A percentile compares a stretch with the other conserved stretches of the same genome.
Conservation (phyloP, 2,888 invertebrate genomes). For the Buathra laborator region DNA sequence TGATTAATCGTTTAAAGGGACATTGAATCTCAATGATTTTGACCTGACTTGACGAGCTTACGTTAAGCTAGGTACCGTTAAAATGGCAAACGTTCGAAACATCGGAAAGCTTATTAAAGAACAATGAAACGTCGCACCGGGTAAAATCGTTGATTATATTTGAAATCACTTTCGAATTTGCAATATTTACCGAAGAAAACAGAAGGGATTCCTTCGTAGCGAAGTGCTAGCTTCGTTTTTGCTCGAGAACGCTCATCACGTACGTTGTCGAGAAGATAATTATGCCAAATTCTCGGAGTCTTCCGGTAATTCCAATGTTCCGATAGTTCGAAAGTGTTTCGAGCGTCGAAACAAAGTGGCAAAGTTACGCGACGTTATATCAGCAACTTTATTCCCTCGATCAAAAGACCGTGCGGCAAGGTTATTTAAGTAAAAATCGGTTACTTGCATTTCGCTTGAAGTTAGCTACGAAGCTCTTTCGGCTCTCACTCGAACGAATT, state of each 20-base stretch:
- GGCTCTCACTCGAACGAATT: not conserved
- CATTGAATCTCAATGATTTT: constrained; percentile 20
- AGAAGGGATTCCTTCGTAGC: not conserved
- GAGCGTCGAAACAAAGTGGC: not conserved
- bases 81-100: constrained; percentile 11
- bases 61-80: constrained; percentile 52
- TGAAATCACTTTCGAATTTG: not conserved
- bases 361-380: not conserved
- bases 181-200: constrained; percentile 28
- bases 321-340: not conserved
- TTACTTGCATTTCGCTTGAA: constrained; percentile 46
- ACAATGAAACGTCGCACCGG: not conserved
- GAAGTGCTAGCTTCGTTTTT: constrained; percentile 18
- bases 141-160: not conserved
- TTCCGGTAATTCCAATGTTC: not conserved
- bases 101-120: not conserved
- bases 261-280: not conserved
- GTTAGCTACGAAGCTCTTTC: constrained; percentile 14
- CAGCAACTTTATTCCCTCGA: not conserved
- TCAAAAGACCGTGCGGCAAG: constrained; percentile 29
- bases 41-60: constrained; percentile 22
- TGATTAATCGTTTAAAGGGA: not conserved
- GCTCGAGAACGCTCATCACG: not conserved
- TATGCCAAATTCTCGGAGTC: not conserved
- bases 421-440: constrained; percentile 56